These are phyloP conservation scores for Gryon sp. DNA, from an alignment of 1,140 invertebrate genomes.

Conservation along the genomic window DNA sequence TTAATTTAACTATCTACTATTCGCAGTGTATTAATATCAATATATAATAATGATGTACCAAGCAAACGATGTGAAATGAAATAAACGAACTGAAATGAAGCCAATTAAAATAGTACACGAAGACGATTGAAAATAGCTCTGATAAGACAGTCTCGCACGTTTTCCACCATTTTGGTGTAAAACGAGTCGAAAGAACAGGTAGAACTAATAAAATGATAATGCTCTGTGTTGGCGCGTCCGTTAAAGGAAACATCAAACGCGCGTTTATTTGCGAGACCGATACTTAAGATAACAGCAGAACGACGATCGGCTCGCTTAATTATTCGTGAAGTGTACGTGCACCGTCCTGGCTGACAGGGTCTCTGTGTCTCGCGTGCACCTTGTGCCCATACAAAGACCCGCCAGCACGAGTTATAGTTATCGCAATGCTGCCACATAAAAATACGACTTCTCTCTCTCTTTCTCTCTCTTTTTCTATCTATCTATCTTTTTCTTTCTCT, in stretches of 20 bases:
- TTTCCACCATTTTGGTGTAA: too few relatives aligned
- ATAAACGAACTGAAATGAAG: too few relatives aligned
- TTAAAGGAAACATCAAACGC: constrained; percentile 68
- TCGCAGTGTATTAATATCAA: too few relatives aligned
- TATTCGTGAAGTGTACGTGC: constrained; percentile 47
- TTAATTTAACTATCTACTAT: too few relatives aligned
- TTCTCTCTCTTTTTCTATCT: too few relatives aligned
- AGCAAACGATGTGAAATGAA: too few relatives aligned
- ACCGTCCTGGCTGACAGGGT: constrained; percentile 3
- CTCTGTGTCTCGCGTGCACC: constrained; percentile 28
- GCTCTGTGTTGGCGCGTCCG: constrained; percentile 49
- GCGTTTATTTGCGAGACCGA: constrained; percentile 59
- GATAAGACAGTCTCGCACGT: not conserved
- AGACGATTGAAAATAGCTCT: not conserved
- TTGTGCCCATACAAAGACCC: constrained; percentile 39
- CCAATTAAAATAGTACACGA: too few relatives aligned
- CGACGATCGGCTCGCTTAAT: constrained; percentile 64
- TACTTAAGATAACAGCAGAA: constrained; percentile 67
- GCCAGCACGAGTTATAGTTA: constrained; percentile 46
- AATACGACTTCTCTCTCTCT: constrained; percentile 4
- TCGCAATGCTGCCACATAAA: constrained; percentile 29
- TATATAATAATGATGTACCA: too few relatives aligned
- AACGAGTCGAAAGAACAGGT: constrained; percentile 28
- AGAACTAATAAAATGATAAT: constrained; percentile 74
- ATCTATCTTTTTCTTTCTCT: too few relatives aligned